Evolutionary conservation across 2,888 invertebrate genomes (phyloP), one percentile per base, ranked within the genome.

Genomic region (Pherbina coryleti): DNA sequence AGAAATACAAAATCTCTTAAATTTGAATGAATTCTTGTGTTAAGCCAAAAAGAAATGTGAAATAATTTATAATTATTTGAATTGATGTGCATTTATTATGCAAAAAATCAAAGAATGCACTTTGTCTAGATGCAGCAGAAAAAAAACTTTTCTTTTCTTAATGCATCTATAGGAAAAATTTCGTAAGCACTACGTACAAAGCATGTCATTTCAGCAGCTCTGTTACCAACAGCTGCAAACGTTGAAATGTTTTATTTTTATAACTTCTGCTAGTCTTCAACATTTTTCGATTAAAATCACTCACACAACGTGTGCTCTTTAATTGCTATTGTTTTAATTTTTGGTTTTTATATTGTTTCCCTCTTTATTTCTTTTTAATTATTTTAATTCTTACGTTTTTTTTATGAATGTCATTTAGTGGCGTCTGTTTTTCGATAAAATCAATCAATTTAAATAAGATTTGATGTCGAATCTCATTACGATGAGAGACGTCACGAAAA

Each of bases 211-310:
- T 11, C 44, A 44, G 44, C 44, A 44, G 44, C 44, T 44, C 57
- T 60, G 57, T 60, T 60, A 25, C 57, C 57, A 60, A 60, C 57
- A 60, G 57, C 57, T 60, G 57, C 8, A 22, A 60, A 60, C 57
- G 22, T 60, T 60, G 25, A 25, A 25, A 22, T 60, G 25, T 25
- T 55, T 55, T 22, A 55, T 22, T 60, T 60, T 60, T 60, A 25
- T 60, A 22, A 0, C 55, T 55, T 55, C 19, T 55, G n/a, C 22
- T 19, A 22, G 55, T 55, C n/a, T n/a, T 55, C 1, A 22, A 55
- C 3, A 55, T 9, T 55, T 55, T 55, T 55, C 19, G n/a, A 55
- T 22, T 44, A 55, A 22, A 55, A 55, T 55, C 55, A 55, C 55
- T 55, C 55, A 19, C 22, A 55, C 19, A 55, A 55, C 55, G 5